Evolutionary conservation across 2,797 vertebrate genomes (phyloP), one percentile per base, ranked within the genome.

Genomic region (Hydrocynus forskahlii): DNA sequence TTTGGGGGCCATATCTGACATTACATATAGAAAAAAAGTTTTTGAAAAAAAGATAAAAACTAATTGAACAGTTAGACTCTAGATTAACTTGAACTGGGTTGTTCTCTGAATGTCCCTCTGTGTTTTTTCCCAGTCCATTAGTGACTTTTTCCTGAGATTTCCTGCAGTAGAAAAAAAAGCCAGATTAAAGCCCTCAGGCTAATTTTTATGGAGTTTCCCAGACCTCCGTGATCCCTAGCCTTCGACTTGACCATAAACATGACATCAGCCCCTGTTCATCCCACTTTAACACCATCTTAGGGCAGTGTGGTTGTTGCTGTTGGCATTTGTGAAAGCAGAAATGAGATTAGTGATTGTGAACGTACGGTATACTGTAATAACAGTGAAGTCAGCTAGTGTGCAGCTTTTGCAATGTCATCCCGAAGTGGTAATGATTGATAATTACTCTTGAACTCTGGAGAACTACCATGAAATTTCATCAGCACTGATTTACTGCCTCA

Each of bases 221-320:
- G 64, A 83, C 72, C 69, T 80, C 78, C 63, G 4, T 79, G 73
- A 82, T 70, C 69, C 55, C 6, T 77, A 40, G 64, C 59, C 80
- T 72, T 35, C 67, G 62, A 48, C 23, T 72, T 21, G 6, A 54
- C 74, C 74, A 76, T 13, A 68, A 45, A 6, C 2, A 77, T 77
- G 80, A 81, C 60, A 45, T 77, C 76, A 81, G 14, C 43, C 13
- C 12, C 35, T 45, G 23, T 64, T 72, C 23, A 57, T 16, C 29
- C 38, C 50, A 52, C 23, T 63, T 59, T 45, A 69, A 60, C 40
- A 6, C 72, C 75, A 54, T 80, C 57, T 77, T 74, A 64, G 69
- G 67, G 76, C 45, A 45, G 35, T 48, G 50, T 13, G 45, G 55
- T 60, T 77, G 75, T 69, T 81, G 29, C n/a, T 43, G 50, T 72